phyloP scores from a whole-genome alignment of 2,113 vertebrate genomes.

The Chionis minor region DNA sequence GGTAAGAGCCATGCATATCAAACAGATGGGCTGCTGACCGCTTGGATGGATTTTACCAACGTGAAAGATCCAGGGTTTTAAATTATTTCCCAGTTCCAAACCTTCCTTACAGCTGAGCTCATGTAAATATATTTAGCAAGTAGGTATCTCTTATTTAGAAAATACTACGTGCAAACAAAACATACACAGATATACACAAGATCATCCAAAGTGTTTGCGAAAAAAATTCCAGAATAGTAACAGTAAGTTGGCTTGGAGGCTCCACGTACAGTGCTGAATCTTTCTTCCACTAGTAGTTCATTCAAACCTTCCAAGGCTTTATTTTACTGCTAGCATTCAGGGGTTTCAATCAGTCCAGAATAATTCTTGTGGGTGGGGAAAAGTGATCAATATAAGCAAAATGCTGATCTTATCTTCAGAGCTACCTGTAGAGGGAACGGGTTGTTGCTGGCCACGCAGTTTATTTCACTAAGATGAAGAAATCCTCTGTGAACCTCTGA shows the following conservation, averaged over 20 bases:
- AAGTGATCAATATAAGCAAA: slow-evolving; percentile 7
- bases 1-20: slow-evolving; percentile 20
- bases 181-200: neutral
- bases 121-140: neutral
- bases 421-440: slow-evolving; percentile 5
- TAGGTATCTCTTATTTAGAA: neutral
- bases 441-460: neutral
- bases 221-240: neutral
- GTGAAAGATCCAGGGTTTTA: slow-evolving; percentile 13
- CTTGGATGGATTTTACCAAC: slow-evolving; percentile 34
- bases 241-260: neutral
- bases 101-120: neutral
- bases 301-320: neutral
- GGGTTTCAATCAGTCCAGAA: slow-evolving; percentile 11
- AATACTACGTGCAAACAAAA: slow-evolving; percentile 19
- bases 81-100: slow-evolving; percentile 49
- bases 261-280: neutral
- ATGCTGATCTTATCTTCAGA: slow-evolving; percentile 58
- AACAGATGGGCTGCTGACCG: slow-evolving; percentile 41
- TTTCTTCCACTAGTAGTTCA: neutral
- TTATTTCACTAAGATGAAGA: slow-evolving; percentile 38
- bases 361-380: neutral
- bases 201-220: neutral
- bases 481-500: slow-evolving; percentile 18
- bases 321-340: neutral